A percentile compares a stretch with the other conserved stretches of the same genome.
Evolutionary conservation across 2,888 invertebrate genomes (phyloP).

Genomic region (Meandrusa payeni): DNA sequence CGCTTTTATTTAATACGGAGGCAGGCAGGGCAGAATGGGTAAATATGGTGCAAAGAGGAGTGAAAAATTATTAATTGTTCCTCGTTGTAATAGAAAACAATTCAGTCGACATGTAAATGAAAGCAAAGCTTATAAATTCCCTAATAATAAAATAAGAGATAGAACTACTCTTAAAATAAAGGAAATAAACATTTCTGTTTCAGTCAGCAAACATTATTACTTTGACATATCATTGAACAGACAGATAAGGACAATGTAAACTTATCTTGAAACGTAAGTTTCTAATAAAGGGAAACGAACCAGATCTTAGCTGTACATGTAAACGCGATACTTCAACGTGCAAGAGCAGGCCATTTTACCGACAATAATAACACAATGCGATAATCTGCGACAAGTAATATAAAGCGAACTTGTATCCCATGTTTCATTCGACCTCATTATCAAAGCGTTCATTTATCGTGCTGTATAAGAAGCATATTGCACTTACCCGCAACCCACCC

Average conservation of each 20-base stretch:
- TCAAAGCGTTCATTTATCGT: slow-evolving; percentile 27
- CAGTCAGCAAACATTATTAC: too few relatives aligned
- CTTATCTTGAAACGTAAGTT: slow-evolving; percentile 14
- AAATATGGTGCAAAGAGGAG: too few relatives aligned
- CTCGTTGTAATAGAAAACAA: too few relatives aligned
- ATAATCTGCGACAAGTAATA: slow-evolving; percentile 19
- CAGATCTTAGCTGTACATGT: slow-evolving; percentile 10
- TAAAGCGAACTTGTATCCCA: slow-evolving; percentile 16
- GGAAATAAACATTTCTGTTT: too few relatives aligned
- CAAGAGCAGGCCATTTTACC: neutral
- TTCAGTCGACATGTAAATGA: too few relatives aligned
- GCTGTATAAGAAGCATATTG: slow-evolving; percentile 30
- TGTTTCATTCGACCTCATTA: slow-evolving; percentile 28
- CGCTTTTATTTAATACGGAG: too few relatives aligned
- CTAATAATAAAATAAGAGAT: too few relatives aligned
- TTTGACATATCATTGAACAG: slow-evolving; percentile 6
- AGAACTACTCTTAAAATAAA: too few relatives aligned
- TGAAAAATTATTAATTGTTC: too few relatives aligned
- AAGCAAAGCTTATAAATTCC: too few relatives aligned
- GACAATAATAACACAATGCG: slow-evolving; percentile 18
- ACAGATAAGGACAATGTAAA: slow-evolving; percentile 12
- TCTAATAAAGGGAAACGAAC: slow-evolving; percentile 17
- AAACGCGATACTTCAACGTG: slow-evolving; percentile 11
- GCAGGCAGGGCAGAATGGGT: too few relatives aligned
- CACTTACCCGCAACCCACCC: slow-evolving; percentile 24